Base-by-base conservation (phyloP, 2,113 vertebrate species). In the Pelobates fuscus region DNA sequence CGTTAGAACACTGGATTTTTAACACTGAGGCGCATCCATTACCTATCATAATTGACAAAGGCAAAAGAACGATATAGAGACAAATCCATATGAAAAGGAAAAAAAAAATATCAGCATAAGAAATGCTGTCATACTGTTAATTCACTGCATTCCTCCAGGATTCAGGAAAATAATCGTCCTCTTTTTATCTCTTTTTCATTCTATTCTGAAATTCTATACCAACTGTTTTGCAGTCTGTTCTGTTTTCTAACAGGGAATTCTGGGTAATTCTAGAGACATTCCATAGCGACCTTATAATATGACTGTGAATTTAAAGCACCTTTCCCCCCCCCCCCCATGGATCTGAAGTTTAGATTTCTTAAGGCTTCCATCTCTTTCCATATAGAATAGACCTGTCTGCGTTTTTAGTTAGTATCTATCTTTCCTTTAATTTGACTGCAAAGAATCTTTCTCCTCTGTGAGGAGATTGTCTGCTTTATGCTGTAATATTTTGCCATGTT, bases 11-110 rank as follows among this genome's bases (percentile, higher is more conserved):
- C 63, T 99, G 97, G 97, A 91, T 98, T 77, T 99, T 99, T 83
- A 99, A 99, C 86, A 97, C 95, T 0, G 97, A 99, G 86, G 97
- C 97, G 10, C 97, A 99, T 80, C 94, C 95, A 24, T 89, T 99
- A 68, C 97, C 96, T 10, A 11, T 98, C 77, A n/a, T n/a, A n/a
- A 91, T 98, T 78, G 91, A 32, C 79, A 91, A 84, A 68, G 89
- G 91, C 1, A 65, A 84, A 68, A 85, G 43, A 54, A 83, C 81
- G 80, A 82, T 80, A n/a, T n/a, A n/a, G n/a, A 64, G 84, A 88
- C 80, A 79, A 43, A 25, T n/a, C 84, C 46, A 80, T 87, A 58
- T 80, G 5, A 37, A n/a, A 6, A 37, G 32, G 32, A 37, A 82
- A 71, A 86, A 87, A 81, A 89, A 86, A 81, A 78, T 82, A 61